Evolutionary conservation across 2,113 vertebrate species (phyloP).

Genomic region (Lynx canadensis): DNA sequence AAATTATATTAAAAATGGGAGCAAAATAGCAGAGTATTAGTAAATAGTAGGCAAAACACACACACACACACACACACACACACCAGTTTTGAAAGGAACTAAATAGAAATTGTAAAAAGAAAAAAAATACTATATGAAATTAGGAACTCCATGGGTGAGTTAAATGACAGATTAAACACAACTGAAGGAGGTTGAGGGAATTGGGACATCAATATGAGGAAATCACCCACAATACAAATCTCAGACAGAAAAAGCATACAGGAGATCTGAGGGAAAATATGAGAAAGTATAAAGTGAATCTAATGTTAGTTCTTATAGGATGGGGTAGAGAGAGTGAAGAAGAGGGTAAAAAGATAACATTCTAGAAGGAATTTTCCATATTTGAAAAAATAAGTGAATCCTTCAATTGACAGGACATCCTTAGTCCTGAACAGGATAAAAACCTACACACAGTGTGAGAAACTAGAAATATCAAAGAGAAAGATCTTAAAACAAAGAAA

Average conservation of each 20-base stretch:
- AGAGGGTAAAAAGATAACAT: neutral
- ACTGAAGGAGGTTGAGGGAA: neutral
- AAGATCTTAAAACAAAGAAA: neutral
- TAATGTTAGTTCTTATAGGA: neutral
- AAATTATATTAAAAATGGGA: neutral
- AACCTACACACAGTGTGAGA: neutral
- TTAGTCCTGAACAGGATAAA: neutral
- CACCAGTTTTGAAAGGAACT: neutral
- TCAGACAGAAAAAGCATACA: neutral
- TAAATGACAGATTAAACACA: constrained; percentile 18
- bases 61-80: too few relatives aligned
- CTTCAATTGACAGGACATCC: neutral
- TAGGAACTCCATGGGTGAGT: neutral
- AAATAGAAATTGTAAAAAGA: neutral
- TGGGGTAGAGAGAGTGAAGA: neutral
- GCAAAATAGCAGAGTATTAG: neutral
- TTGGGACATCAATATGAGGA: neutral
- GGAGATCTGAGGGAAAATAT: neutral
- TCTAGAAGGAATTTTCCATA: neutral
- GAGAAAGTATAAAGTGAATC: neutral
- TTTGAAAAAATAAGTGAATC: neutral
- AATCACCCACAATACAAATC: neutral
- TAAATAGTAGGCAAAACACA: neutral
- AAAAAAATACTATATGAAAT: constrained; percentile 6
- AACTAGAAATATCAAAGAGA: neutral